Base-by-base conservation (phyloP, 2,797 vertebrate species). In the Sphaeramia orbicularis region DNA sequence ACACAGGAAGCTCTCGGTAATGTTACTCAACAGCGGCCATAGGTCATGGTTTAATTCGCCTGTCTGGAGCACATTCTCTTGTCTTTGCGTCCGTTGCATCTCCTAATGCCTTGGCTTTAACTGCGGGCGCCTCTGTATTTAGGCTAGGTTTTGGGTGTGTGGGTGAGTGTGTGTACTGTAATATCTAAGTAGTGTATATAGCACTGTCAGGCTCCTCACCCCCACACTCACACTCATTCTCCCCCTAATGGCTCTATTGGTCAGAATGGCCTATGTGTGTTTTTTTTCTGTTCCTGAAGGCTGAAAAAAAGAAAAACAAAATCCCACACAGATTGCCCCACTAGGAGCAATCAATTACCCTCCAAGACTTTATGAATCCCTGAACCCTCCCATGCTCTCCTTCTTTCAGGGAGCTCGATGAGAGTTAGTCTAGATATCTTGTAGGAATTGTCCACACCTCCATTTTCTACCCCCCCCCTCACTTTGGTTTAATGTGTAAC, bases 11-110 rank as follows among this genome's bases (percentile, higher is more conserved):
- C 95, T 90, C 91, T 93, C 75, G 16, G 83, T 85, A 91, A 95
- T 95, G 92, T 96, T 95, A 93, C 94, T 91, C 71, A 86, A 84
- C 52, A 41, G 91, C 89, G 95, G 91, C 91, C 93, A 95, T 93
- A 96, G 96, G 95, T 96, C 96, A 95, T 72, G 58, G 90, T 94
- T 95, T 95, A 95, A 95, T 92, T 93, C 92, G 93, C 86, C 79
- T 91, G 94, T 92, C 94, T 94, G 77, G 69, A 89, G 90, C 90
- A 85, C 85, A 92, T 94, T 94, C 91, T 81, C 86, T 92, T 90
- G 92, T 89, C 86, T 89, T 75, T 4, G 70, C 84, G 71, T 87
- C 82, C 75, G 66, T 67, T 74, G 85, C 76, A 70, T 90, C 79
- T 89, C 83, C 74, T 87, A 91, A 93, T 91, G 89, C 86, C 55